Evolutionary conservation across 2,888 invertebrate genomes (phyloP).

Genomic region (Myathropa florea): DNA sequence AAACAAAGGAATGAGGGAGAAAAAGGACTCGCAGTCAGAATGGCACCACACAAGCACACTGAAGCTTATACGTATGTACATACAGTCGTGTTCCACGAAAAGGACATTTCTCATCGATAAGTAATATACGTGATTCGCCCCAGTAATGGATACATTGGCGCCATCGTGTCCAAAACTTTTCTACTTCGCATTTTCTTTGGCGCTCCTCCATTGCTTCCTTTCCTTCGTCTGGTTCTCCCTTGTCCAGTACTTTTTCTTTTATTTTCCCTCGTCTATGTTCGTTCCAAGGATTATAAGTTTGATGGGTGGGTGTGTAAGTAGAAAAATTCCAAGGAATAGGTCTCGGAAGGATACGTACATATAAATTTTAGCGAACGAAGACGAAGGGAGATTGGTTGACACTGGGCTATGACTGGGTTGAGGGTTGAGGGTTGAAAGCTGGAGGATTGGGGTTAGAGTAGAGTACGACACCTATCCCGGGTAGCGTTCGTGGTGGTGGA

Average conservation of each 20-base stretch:
- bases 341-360: conserved; percentile 56
- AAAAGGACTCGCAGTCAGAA: conserved; percentile 19
- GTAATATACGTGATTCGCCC: conserved; percentile 62
- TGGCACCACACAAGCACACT: conserved; percentile 29
- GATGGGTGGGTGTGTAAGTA: conserved; percentile 12
- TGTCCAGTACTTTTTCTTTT: not conserved
- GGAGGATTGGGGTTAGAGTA: not conserved
- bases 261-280: not conserved
- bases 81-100: conserved; percentile 38
- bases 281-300: conserved; percentile 54
- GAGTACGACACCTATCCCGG: not conserved
- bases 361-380: conserved; percentile 45
- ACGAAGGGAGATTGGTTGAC: conserved; percentile 32
- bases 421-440: not conserved
- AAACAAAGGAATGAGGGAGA: conserved; percentile 43
- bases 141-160: conserved; percentile 68
- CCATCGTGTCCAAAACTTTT: conserved; percentile 69
- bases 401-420: conserved; percentile 21
- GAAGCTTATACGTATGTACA: not conserved
- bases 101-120: conserved; percentile 68
- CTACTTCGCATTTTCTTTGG: conserved; percentile 59
- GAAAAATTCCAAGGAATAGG: conserved; percentile 44
- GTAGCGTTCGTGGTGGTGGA: not conserved
- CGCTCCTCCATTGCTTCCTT: not conserved
- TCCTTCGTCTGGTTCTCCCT: not conserved